phyloP scores from a whole-genome alignment of 64 coral and sea anemone genomes.

The Montipora efflorescens region DNA sequence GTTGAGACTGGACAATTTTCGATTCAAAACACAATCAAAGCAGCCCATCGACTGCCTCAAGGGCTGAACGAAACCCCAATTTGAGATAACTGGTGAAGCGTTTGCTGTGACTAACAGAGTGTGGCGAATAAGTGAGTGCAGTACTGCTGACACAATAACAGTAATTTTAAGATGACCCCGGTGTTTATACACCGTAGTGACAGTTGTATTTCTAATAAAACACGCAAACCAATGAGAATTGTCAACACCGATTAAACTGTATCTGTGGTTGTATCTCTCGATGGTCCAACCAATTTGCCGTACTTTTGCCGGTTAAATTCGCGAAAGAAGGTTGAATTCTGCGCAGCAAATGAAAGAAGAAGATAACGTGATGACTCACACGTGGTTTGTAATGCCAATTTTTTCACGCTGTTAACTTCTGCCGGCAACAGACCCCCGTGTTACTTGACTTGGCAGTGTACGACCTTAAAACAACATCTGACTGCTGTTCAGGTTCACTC shows the following conservation, averaged over 20 bases:
- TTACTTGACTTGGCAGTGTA: background rate
- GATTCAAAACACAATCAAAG: conserved; percentile 11
- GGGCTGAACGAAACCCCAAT: background rate
- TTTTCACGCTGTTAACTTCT: conserved; percentile 42
- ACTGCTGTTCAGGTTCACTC: background rate
- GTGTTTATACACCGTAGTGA: conserved; percentile 97
- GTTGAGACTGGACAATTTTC: conserved; percentile 5
- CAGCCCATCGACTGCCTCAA: background rate
- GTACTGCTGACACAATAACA: conserved; percentile 78
- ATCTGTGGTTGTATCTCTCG: conserved; percentile 28
- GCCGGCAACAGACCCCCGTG: conserved; percentile 24
- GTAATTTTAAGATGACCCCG: conserved; percentile 96
- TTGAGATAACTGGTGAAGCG: background rate
- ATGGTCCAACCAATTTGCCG: conserved; percentile 19
- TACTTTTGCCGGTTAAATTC: conserved; percentile 18
- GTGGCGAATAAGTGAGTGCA: conserved; percentile 45
- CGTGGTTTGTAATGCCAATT: conserved; percentile 44
- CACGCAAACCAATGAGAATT: conserved; percentile 92
- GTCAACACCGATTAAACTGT: conserved; percentile 71
- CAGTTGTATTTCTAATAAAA: conserved; percentile 79
- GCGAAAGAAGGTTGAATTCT: background rate
- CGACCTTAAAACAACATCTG: background rate
- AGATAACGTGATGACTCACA: conserved; percentile 56
- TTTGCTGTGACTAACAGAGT: conserved; percentile 64
- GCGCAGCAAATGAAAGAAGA: conserved; percentile 4